These are phyloP conservation scores for Furnarius figulus DNA, from an alignment of 2,113 vertebrate genomes.

Conservation along the genomic window DNA sequence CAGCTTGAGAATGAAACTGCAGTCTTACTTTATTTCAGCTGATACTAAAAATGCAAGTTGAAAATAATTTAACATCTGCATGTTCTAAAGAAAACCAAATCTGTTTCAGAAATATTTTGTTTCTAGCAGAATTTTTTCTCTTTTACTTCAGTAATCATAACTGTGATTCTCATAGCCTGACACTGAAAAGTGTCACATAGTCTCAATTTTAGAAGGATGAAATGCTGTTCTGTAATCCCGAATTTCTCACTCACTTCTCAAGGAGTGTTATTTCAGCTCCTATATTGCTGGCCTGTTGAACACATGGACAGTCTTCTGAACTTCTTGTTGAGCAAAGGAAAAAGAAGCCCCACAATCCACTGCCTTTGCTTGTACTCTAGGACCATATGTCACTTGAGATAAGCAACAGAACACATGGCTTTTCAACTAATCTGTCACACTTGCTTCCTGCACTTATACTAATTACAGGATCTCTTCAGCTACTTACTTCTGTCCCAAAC, in stretches of 20 bases:
- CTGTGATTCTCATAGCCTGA: constrained; percentile 9
- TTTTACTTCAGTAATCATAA: constrained; percentile 19
- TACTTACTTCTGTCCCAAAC: background rate
- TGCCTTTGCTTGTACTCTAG: background rate
- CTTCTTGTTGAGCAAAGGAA: background rate
- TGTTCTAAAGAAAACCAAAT: constrained; percentile 15
- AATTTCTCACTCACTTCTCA: background rate
- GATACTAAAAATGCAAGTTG: background rate
- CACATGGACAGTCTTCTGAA: background rate
- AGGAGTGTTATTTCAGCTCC: background rate
- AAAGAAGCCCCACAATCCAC: background rate
- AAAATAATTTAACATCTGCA: constrained; percentile 25
- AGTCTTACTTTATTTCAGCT: background rate
- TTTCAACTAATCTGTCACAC: constrained; percentile 39
- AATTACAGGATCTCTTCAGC: constrained; percentile 50
- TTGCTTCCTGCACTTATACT: constrained; percentile 46
- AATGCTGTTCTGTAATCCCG: background rate
- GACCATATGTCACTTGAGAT: constrained; percentile 40
- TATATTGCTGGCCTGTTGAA: background rate
- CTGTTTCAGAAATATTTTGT: constrained; percentile 26
- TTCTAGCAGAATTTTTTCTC: constrained; percentile 5
- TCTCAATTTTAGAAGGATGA: background rate
- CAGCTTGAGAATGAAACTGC: background rate
- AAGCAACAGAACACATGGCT: constrained; percentile 34
- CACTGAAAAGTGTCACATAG: background rate